phyloP scores from a whole-genome alignment of 1,140 invertebrate species.

The Druon quercuslanigerum region DNA sequence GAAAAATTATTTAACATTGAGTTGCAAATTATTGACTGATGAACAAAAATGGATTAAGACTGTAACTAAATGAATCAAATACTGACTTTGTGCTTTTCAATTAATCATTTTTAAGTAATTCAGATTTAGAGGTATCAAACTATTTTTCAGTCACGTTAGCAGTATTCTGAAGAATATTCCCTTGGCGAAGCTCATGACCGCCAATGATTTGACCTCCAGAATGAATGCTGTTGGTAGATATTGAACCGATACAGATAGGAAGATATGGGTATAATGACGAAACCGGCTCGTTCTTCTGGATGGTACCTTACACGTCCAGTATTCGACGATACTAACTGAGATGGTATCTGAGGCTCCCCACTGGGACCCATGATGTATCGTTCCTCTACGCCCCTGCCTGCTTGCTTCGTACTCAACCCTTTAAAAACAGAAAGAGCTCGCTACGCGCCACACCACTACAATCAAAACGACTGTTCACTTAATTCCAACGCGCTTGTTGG shows the following conservation, averaged over 20 bases:
- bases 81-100: too few species aligned
- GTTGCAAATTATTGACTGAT: too few species aligned
- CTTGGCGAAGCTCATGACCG: background rate
- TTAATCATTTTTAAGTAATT: background rate
- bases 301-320: slow-evolving; percentile 57
- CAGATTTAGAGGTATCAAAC: background rate
- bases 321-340: slow-evolving; percentile 62
- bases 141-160: background rate
- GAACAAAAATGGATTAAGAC: too few species aligned
- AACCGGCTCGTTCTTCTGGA: slow-evolving; percentile 45
- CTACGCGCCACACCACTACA: slow-evolving; percentile 47
- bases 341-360: slow-evolving; percentile 65
- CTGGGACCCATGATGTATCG: slow-evolving; percentile 70
- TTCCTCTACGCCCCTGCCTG: slow-evolving; percentile 66
- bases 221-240: slow-evolving; percentile 53
- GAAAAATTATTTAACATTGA: too few species aligned
- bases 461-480: slow-evolving; percentile 58
- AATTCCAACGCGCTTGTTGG: slow-evolving; percentile 53
- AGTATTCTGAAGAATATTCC: background rate
- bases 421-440: slow-evolving; percentile 27
- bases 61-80: background rate
- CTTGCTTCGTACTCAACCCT: slow-evolving; percentile 54
- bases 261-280: slow-evolving; percentile 66
- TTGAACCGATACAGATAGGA: slow-evolving; percentile 63
- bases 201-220: slow-evolving; percentile 46